Base-by-base conservation (phyloP, 2,888 invertebrate species). In the Gymnosoma rotundatum region DNA sequence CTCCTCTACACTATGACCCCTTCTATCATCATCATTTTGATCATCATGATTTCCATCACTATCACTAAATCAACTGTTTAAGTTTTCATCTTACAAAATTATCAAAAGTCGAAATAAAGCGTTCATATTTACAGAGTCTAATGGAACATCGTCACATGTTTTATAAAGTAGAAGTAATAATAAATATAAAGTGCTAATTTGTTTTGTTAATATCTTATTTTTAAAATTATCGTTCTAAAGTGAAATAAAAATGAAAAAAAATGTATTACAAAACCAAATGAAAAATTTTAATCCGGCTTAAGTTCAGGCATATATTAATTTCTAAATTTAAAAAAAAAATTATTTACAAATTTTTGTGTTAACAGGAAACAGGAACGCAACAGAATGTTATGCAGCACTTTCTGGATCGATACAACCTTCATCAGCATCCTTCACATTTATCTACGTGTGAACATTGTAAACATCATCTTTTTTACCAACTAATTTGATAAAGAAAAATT, bases 1-100 rank as follows among this genome's bases (percentile, higher is more conserved):
- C 76, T n/a, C 83, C 87, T 32, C 21, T 88, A 38, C 87, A 88
- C 63, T 86, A 80, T 45, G 90, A 90, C 87, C 90, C 89, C 9
- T 90, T 85, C 83, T 89, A 89, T 85, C 90, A 90, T 86, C 88
- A 88, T 79, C 89, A 87, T 50, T 86, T 79, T 21, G 88, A 90
- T 85, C 87, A 87, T 85, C 86, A 87, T 52, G 87, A 84, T 48
- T 90, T 87, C 1, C 89, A 90, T 74, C 90, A 81, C 50, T 83
- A 76, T 76, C 83, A 83, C 61, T 84, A 66, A 72, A 61, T n/a
- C 12, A 18, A 5, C 6, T 9, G 1, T 14, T 42, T 8, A 25
- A 18, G 69, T 72, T 69, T 69, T 69, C 60, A 73, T 73, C 73
- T 25, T 50, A 18, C 56, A 38, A 60, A 38, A 38, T 18, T 38